These are phyloP conservation scores for Cryptops parisi DNA, from an alignment of 2,888 invertebrate genomes.

Conservation along the genomic window DNA sequence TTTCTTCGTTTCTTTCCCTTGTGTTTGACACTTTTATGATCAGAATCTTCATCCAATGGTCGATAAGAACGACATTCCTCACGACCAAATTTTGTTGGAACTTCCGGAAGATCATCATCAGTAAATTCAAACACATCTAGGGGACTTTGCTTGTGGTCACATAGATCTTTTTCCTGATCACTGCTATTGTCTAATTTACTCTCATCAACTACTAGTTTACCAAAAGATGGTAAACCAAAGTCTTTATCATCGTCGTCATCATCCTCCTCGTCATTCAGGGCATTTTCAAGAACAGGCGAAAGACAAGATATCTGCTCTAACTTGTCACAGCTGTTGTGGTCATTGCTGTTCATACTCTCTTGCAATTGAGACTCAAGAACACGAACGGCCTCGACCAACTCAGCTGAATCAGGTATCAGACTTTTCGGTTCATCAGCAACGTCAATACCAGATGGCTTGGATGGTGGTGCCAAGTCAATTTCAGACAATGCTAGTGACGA, in stretches of 20 bases:
- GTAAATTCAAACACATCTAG: conserved; percentile 13
- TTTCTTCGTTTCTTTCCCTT: conserved; percentile 42
- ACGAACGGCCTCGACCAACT: conserved; percentile 13
- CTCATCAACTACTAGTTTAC: conserved; percentile 5
- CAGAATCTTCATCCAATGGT: conserved; percentile 3
- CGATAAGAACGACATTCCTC: conserved; percentile 5
- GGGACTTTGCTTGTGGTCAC: conserved; percentile 1
- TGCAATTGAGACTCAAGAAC: conserved; percentile 6
- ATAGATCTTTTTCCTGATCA: conserved; percentile 4
- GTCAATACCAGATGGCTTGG: neutral
- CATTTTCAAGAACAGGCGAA: neutral
- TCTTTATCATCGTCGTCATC: conserved; percentile 6
- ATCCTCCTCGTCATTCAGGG: neutral
- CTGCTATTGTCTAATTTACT: neutral
- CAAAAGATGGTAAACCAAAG: neutral
- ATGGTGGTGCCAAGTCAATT: neutral
- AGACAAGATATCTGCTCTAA: neutral
- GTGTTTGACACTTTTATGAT: neutral
- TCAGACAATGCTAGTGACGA: neutral
- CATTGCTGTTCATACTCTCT: conserved; percentile 6
- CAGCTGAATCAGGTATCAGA: conserved; percentile 11
- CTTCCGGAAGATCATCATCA: conserved; percentile 12
- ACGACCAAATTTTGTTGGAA: conserved; percentile 11
- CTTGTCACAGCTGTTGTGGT: neutral
- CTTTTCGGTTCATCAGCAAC: conserved; percentile 6